Evolutionary conservation across 1,140 invertebrate genomes (phyloP), one percentile per base, ranked within the genome.

Genomic region (Zeugodacus cucurbitae): DNA sequence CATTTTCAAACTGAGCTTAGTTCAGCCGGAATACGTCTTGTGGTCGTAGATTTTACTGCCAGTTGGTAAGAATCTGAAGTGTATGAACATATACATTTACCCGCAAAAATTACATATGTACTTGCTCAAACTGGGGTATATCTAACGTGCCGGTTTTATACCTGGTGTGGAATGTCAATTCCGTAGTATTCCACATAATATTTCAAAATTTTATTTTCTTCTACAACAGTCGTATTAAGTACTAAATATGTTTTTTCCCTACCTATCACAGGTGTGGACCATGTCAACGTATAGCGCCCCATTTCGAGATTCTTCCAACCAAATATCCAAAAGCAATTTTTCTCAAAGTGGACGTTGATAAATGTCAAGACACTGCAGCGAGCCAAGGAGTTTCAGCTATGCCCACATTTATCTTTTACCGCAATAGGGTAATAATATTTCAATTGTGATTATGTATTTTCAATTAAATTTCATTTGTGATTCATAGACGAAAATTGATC

Each of bases 401-500:
- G 98, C 99, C 99, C 10, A 99, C 99, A 8, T 99, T 99, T 92
- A 96, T 99, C 89, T 98, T 99, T 91, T 99, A 98, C 92, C 96
- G 96, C 89, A 99, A 98, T 93, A 95, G 96, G 93, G 95, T 96
- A 93, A 91, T 90, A 70, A 20, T n/a, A n/a, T 22, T 14, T 57
- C n/a, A 3, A 4, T 22, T 41, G 22, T 78, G 20, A 20, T 85
- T 86, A 7, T 87, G 37, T 22, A 88, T 14, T 57, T 59, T n/a
- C 22, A n/a, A 59, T 59, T 22, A n/a, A 78, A 74, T 57, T 74
- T 41, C 22, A 0, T 48, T 41, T n/a, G n/a, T 58, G 44, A 57
- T 57, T 70, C 94, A 14, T 90, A 96, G 95, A 95, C 95, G n/a
- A 97, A 97, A 94, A 94, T 99, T 90, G 97, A 97, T 91, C 93